Conservation (phyloP, 2,113 vertebrate genomes). For the Rhadina sibilatrix region DNA sequence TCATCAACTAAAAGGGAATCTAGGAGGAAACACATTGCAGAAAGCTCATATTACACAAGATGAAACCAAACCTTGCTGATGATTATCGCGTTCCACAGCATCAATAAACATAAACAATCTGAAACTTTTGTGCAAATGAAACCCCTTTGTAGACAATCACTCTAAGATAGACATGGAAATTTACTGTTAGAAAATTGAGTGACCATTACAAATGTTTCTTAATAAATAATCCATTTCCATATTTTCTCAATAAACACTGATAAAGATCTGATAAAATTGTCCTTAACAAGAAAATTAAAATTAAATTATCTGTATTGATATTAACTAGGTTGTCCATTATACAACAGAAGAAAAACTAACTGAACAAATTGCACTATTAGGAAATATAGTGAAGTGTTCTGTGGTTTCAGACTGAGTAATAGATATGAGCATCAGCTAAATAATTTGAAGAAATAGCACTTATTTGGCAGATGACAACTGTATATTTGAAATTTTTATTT, state of each 20-base stretch:
- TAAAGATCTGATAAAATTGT: background rate
- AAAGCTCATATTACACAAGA: background rate
- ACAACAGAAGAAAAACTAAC: background rate
- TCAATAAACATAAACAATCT: background rate
- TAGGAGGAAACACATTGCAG: background rate
- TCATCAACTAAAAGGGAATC: background rate
- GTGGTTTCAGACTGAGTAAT: background rate
- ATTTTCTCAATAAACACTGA: background rate
- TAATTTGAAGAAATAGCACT: background rate
- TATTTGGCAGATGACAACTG: background rate
- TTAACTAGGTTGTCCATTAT: background rate
- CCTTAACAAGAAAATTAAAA: background rate
- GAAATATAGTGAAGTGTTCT: background rate
- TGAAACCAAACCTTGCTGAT: background rate
- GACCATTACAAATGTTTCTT: background rate
- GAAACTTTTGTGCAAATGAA: background rate
- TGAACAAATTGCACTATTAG: background rate
- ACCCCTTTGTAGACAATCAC: background rate
- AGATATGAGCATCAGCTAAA: background rate
- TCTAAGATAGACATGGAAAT: background rate
- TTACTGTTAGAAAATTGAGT: background rate
- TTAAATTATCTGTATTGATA: background rate
- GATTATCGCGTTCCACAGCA: background rate
- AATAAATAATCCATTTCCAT: background rate
- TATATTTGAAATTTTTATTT: background rate